These are phyloP conservation scores for Chiridota heheva DNA, from an alignment of 35 echinoderm and acorn worm genomes.

Conservation along the genomic window DNA sequence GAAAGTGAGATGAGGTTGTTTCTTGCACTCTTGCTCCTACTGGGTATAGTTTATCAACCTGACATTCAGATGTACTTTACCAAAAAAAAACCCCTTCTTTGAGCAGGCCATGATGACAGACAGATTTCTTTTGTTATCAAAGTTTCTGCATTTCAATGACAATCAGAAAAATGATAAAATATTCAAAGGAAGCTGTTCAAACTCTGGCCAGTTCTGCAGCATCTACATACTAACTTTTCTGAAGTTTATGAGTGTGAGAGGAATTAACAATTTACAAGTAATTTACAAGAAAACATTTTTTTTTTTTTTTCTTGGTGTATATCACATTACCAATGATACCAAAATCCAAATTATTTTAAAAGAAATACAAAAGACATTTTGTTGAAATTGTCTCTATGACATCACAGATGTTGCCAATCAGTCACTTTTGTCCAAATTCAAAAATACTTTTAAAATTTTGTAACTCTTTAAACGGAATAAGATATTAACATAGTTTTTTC, in stretches of 20 bases:
- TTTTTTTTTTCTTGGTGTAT: too few species aligned
- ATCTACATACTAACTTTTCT: background rate
- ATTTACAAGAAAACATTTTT: too few species aligned
- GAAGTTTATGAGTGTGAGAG: background rate
- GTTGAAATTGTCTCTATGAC: too few species aligned
- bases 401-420: too few species aligned
- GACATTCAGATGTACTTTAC: slow-evolving; percentile 22
- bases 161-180: background rate
- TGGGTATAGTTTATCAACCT: slow-evolving; percentile 4
- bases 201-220: slow-evolving; percentile 4
- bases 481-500: too few species aligned
- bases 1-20: slow-evolving; percentile 23
- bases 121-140: background rate
- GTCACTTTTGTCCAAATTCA: too few species aligned
- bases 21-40: background rate
- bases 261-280: too few species aligned
- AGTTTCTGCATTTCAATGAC: slow-evolving; percentile 33
- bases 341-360: too few species aligned
- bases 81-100: slow-evolving; percentile 5
- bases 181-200: background rate
- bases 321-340: too few species aligned
- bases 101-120: background rate
- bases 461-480: too few species aligned
- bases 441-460: too few species aligned
- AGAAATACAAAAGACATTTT: too few species aligned